Evolutionary conservation across 2,797 vertebrate species (phyloP), one percentile per base, ranked within the genome.

Genomic region (Sebastes vulpes): DNA sequence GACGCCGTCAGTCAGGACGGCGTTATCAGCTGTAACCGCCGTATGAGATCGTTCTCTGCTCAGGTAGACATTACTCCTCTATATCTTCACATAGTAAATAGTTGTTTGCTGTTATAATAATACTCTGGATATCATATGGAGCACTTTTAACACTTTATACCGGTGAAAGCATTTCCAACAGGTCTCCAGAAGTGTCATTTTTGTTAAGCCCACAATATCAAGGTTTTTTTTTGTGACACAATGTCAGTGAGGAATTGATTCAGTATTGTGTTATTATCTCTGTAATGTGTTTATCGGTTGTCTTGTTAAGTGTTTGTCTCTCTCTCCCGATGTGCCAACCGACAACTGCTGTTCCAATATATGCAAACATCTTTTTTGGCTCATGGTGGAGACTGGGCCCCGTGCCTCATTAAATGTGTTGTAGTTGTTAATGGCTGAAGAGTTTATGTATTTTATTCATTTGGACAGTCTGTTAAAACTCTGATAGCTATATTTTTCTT

Each of bases 391-490:
- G 29, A 16, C 6, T 5, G 3, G n/a, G n/a, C 58, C 50, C 16
- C 31, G 4, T 23, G 11, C 26, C 60, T 73, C 26, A 38, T 58
- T 73, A 23, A 68, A 74, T 26, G 26, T 38, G 53, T 21, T 31
- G 20, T 18, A 26, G 28, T 59, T 31, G 77, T 59, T 61, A 72
- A 57, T 6, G 29, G 25, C 9, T 65, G 16, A 79, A 35, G 57
- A 46, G 42, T 69, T 70, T 2, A 3, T 56, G 9, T 31, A 8
- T 82, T 61, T 59, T 29, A 53, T 70, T 77, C n/a, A 9, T 75
- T 67, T 42, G 48, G 26, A 16, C 18, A 14, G 32, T 58, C 58
- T 48, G 38, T 58, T 70, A 35, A 0, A 35, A 0, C 32, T 35
- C 32, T 12, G 32, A 12, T 5, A 2, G 32, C 32, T 35, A 35